Evolutionary conservation across 2,888 invertebrate genomes (phyloP), one percentile per base, ranked within the genome.

Genomic region (Sepioteuthis lessoniana): DNA sequence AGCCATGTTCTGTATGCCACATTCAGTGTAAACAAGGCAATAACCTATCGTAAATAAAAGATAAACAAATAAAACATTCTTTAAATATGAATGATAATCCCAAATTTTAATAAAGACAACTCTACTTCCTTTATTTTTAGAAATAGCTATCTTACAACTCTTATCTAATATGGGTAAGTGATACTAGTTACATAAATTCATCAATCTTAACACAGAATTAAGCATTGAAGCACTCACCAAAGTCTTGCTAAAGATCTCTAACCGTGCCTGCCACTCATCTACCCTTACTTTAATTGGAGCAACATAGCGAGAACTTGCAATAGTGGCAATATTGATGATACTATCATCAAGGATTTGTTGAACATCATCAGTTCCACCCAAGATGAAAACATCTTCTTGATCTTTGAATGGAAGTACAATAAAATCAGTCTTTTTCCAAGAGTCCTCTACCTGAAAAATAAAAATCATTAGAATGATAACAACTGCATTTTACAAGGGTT

Each of bases 361-460:
- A 38, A 99, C 97, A 95, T 99, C 99, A 95, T 99, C 99, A 2
- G 98, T 97, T 0, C 98, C 98, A 1, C 98, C 98, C 94, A 99
- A 97, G 46, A 99, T 98, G 96, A 97, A 99, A 0, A 98, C 98
- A 96, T 99, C 98, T 95, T 98, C 98, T 0, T 98, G 97, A 95
- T 98, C 98, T 96, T 98, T 98, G 97, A 98, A 98, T 0, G 98
- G 97, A 0, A 98, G 96, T 0, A 99, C 98, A 0, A 98, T 97
- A 95, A 98, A 98, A 96, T 98, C 98, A 1, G 98, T 97, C 0
- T 98, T 97, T 95, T 98, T 98, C 98, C 98, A 99, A 10, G 98
- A 97, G 95, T 98, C 98, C 97, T 98, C 98, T 55, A 99, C 98
- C 98, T 98, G 95, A 91, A 76, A 95, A 94, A 93, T 5, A 76